A percentile compares a stretch with the other conserved stretches of the same genome.
phyloP scores from a whole-genome alignment of 2,113 vertebrate species.

The Cyphomyrus discorhynchus region DNA sequence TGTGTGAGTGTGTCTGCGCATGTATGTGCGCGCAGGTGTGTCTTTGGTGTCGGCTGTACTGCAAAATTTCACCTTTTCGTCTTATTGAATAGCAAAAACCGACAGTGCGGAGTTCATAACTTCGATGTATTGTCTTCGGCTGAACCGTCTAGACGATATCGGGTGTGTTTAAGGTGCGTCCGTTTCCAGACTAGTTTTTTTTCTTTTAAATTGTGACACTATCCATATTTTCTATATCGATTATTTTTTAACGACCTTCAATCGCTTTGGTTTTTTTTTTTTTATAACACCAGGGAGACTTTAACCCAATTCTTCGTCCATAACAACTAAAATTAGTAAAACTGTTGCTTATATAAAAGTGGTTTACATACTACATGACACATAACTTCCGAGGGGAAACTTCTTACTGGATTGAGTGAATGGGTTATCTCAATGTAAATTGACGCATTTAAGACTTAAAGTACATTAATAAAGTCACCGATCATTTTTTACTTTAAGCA shows the following conservation, averaged over 20 bases:
- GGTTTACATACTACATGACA: neutral
- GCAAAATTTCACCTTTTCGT: constrained; percentile 7
- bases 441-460: neutral
- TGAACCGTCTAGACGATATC: neutral
- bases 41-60: neutral
- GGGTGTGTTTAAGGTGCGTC: neutral
- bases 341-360: neutral
- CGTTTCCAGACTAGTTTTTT: neutral
- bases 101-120: neutral
- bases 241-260: neutral
- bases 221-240: neutral
- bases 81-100: neutral
- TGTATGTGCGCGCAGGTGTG: neutral
- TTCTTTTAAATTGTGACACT: neutral
- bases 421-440: neutral
- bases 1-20: neutral
- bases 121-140: neutral
- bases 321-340: neutral
- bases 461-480: neutral
- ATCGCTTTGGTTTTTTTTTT: neutral
- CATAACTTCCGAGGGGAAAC: neutral
- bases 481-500: neutral
- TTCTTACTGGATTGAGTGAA: neutral
- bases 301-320: neutral
- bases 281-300: neutral